Conservation (phyloP, 2,113 vertebrate genomes). For the Oncorhynchus kisutch region DNA sequence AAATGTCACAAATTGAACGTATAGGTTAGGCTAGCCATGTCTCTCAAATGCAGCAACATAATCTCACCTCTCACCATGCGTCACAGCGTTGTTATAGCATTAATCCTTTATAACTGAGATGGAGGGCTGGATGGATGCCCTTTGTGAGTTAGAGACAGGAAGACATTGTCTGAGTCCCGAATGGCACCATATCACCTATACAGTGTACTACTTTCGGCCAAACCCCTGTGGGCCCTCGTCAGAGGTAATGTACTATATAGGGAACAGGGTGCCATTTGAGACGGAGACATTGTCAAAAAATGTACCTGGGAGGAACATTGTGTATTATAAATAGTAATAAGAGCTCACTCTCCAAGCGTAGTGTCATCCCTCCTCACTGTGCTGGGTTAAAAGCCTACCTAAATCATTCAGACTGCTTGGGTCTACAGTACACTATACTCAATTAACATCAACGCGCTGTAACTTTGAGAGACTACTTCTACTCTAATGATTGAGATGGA, state of each 20-base stretch:
- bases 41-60: not conserved
- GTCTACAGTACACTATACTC: not conserved
- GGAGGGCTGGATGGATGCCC: not conserved
- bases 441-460: constrained; percentile 31
- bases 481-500: not conserved
- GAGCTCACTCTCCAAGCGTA: not conserved
- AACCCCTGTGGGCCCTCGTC: too few relatives aligned
- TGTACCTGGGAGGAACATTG: not conserved
- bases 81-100: not conserved
- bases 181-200: too few relatives aligned
- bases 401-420: constrained; percentile 52
- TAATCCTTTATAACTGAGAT: not conserved
- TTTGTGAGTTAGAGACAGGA: not conserved
- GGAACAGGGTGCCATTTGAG: too few relatives aligned
- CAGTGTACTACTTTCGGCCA: too few relatives aligned
- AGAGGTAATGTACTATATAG: too few relatives aligned
- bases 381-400: constrained; percentile 19
- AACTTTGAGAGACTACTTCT: not conserved
- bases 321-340: not conserved
- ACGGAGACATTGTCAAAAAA: not conserved
- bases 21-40: too few relatives aligned
- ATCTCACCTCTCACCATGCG: too few relatives aligned
- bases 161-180: not conserved
- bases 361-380: not conserved
- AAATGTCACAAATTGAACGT: not conserved